These are phyloP conservation scores for Onychorhynchus coronatus DNA, from an alignment of 2,113 vertebrate species.

Conservation along the genomic window DNA sequence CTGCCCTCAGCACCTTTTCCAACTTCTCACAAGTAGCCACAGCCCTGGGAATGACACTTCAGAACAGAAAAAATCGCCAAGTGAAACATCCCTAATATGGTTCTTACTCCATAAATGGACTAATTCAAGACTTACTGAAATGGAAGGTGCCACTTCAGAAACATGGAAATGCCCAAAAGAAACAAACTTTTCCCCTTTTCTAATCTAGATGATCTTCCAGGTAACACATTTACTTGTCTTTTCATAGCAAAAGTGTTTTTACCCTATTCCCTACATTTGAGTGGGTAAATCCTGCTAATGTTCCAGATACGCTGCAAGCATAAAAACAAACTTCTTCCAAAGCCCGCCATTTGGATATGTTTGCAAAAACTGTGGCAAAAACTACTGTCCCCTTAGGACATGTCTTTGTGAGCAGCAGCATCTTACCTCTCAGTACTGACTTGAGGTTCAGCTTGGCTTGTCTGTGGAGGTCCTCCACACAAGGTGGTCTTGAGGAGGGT, in stretches of 20 bases:
- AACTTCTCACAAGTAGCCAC: not conserved
- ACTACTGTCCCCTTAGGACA: not conserved
- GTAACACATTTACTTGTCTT: not conserved
- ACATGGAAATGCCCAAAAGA: not conserved
- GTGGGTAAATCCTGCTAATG: not conserved
- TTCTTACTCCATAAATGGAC: not conserved
- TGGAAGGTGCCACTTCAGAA: not conserved
- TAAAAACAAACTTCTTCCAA: not conserved
- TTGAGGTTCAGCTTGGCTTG: slow-evolving; percentile 98
- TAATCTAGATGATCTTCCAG: not conserved
- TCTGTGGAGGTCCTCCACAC: slow-evolving; percentile 92
- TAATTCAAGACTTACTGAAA: not conserved
- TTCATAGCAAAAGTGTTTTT: not conserved
- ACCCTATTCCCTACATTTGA: not conserved
- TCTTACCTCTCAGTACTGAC: slow-evolving; percentile 91
- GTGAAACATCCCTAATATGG: not conserved
- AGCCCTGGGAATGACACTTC: not conserved
- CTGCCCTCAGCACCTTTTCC: not conserved
- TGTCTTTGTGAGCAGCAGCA: not conserved
- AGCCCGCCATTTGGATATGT: not conserved
- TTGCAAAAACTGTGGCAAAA: not conserved
- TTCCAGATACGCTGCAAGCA: not conserved
- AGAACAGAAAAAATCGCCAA: not conserved
- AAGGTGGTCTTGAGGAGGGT: slow-evolving; percentile 86
- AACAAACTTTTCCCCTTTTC: not conserved